Percentiles rank a stretch among this genome's conserved stretches.
These are phyloP conservation scores for Kryptolebias marmoratus DNA, from an alignment of 2,113 vertebrate species.

Conservation along the genomic window DNA sequence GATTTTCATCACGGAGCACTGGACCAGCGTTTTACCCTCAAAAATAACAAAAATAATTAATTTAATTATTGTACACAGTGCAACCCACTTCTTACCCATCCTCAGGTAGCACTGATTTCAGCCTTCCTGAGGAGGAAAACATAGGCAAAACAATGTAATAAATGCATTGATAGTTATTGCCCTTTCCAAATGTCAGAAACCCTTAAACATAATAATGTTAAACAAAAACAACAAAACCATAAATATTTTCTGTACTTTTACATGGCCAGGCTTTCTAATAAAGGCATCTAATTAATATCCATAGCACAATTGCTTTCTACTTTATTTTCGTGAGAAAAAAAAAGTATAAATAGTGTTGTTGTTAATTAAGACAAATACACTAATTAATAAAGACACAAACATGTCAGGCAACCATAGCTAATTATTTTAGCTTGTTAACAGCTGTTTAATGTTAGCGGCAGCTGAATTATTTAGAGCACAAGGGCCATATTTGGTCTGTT, in stretches of 20 bases:
- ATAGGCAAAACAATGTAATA: too few relatives aligned
- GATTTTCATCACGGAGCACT: too few relatives aligned
- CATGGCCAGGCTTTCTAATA: slow-evolving; percentile 89
- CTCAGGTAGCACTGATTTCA: too few relatives aligned
- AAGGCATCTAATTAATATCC: slow-evolving; percentile 97
- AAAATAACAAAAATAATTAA: too few relatives aligned
- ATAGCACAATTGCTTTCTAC: slow-evolving; percentile 92
- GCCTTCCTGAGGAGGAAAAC: too few relatives aligned
- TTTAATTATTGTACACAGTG: too few relatives aligned
- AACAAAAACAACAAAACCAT: slow-evolving; percentile 31
- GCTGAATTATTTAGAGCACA: slow-evolving; percentile 98
- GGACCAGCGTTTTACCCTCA: too few relatives aligned
- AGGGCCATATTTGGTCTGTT: slow-evolving; percentile 90
- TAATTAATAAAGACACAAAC: slow-evolving; percentile 99
- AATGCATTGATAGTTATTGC: too few relatives aligned
- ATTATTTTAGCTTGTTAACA: slow-evolving; percentile 99
- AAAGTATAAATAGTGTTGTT: slow-evolving; percentile 92
- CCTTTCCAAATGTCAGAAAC: too few relatives aligned
- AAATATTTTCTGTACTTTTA: slow-evolving; percentile 26
- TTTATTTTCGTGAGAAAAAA: slow-evolving; percentile 88
- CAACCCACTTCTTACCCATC: too few relatives aligned
- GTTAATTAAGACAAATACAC: slow-evolving; percentile 99
- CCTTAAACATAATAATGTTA: background rate
- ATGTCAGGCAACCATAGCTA: slow-evolving; percentile 99
- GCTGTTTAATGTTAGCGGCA: slow-evolving; percentile 99